These are phyloP conservation scores for Goniozus legneri DNA, from an alignment of 1,140 invertebrate genomes.

Conservation along the genomic window DNA sequence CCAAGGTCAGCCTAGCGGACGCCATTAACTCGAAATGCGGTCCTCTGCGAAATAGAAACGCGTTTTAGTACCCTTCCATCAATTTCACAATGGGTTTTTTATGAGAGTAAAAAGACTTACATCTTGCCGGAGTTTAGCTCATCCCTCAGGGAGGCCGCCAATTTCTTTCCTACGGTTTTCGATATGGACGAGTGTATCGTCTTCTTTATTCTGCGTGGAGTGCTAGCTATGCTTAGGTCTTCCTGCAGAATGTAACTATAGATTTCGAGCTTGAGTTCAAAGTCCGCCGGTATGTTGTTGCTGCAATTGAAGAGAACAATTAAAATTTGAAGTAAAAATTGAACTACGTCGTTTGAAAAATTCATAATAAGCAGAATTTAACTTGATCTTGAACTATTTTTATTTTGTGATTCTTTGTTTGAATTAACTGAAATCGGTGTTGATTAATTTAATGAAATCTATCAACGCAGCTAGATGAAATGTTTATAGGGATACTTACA, in stretches of 20 bases:
- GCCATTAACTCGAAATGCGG: constrained; percentile 70
- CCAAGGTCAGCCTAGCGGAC: constrained; percentile 60
- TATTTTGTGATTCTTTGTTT: too few relatives aligned
- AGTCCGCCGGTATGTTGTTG: constrained; percentile 62
- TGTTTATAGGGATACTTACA: constrained; percentile 56
- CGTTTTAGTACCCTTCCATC: constrained; percentile 5
- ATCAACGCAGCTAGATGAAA: neutral
- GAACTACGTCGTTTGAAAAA: too few relatives aligned
- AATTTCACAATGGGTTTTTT: constrained; percentile 4
- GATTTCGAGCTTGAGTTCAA: constrained; percentile 65
- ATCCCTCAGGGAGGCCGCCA: constrained; percentile 57
- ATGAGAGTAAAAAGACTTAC: constrained; percentile 32
- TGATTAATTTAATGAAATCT: too few relatives aligned
- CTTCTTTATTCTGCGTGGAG: constrained; percentile 65
- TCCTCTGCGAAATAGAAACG: constrained; percentile 52
- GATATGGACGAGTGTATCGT: constrained; percentile 70
- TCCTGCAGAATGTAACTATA: constrained; percentile 68
- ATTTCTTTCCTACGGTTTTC: constrained; percentile 64
- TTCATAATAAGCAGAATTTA: too few relatives aligned
- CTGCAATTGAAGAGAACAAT: constrained; percentile 47
- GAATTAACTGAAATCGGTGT: too few relatives aligned
- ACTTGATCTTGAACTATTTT: too few relatives aligned
- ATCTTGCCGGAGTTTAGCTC: constrained; percentile 55
- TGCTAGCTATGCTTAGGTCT: constrained; percentile 67
- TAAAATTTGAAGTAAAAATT: neutral